Evolutionary conservation across 1,140 invertebrate species (phyloP).

Genomic region (Thaumatotibia leucotreta): DNA sequence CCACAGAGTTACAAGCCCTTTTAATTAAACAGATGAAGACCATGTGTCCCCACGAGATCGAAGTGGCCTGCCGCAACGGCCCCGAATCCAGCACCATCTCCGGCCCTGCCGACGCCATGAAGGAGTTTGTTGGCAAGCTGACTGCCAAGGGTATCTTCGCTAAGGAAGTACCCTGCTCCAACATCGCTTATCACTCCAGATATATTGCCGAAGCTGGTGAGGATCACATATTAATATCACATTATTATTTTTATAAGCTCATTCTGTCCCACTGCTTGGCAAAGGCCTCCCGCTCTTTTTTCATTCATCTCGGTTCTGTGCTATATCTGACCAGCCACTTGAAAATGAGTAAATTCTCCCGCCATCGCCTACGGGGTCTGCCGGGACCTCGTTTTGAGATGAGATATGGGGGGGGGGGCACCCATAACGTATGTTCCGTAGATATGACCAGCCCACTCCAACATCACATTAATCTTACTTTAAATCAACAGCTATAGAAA

Average conservation of each 20-base stretch:
- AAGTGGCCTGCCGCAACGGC: conserved; percentile 92
- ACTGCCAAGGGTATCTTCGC: conserved; percentile 88
- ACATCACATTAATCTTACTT: no score
- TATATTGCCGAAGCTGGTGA: conserved; percentile 85
- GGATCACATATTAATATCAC: no score
- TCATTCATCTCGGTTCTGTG: no score
- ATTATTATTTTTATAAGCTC: not conserved
- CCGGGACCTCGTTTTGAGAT: no score
- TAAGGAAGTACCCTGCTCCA: conserved; percentile 87
- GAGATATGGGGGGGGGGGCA: no score
- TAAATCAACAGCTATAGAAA: no score
- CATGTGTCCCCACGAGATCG: conserved; percentile 81
- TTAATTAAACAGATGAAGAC: conserved; percentile 65
- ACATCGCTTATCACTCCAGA: conserved; percentile 90
- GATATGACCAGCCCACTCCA: no score
- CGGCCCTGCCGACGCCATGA: conserved; percentile 85
- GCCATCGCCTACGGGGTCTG: no score
- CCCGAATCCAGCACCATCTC: conserved; percentile 91
- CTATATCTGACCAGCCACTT: no score
- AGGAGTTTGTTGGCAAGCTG: conserved; percentile 82
- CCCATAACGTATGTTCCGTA: no score
- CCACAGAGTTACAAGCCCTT: not conserved
- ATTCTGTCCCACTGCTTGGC: not conserved
- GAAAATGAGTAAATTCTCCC: no score
- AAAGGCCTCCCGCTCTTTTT: no score